Evolutionary conservation across 2,888 invertebrate genomes (phyloP).

Genomic region (Holacanthella duospinosa): DNA sequence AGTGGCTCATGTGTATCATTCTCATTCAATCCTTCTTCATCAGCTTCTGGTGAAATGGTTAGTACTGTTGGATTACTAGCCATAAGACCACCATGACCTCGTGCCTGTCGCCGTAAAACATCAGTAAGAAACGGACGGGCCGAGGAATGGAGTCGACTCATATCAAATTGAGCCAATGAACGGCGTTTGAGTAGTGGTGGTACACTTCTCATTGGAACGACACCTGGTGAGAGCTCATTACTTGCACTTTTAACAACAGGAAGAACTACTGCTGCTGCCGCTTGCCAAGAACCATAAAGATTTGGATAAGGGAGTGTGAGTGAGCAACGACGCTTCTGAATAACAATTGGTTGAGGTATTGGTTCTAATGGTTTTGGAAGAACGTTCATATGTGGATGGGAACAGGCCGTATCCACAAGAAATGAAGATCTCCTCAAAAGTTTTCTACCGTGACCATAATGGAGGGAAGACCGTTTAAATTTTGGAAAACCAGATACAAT

Average conservation of each 20-base stretch:
- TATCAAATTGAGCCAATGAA: constrained; percentile 27
- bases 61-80: neutral
- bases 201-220: constrained; percentile 4
- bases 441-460: constrained; percentile 21
- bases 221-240: constrained; percentile 23
- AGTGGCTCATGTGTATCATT: neutral
- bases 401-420: constrained; percentile 25
- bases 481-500: constrained; percentile 16
- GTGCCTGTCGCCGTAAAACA: neutral
- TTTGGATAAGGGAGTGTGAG: constrained; percentile 38
- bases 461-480: constrained; percentile 22
- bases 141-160: constrained; percentile 14
- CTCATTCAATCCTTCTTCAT: constrained; percentile 3
- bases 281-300: constrained; percentile 39
- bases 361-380: constrained; percentile 25
- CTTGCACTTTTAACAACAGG: constrained; percentile 23
- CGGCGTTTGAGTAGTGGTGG: constrained; percentile 23
- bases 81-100: neutral
- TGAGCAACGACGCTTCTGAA: constrained; percentile 36
- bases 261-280: constrained; percentile 13
- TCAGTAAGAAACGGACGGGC: constrained; percentile 5
- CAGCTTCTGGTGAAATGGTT: constrained; percentile 1
- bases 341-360: constrained; percentile 26
- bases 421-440: constrained; percentile 22
- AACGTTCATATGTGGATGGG: constrained; percentile 21